These are phyloP conservation scores for Tetheella fluctuosa DNA, from an alignment of 2,888 invertebrate genomes.

Conservation along the genomic window DNA sequence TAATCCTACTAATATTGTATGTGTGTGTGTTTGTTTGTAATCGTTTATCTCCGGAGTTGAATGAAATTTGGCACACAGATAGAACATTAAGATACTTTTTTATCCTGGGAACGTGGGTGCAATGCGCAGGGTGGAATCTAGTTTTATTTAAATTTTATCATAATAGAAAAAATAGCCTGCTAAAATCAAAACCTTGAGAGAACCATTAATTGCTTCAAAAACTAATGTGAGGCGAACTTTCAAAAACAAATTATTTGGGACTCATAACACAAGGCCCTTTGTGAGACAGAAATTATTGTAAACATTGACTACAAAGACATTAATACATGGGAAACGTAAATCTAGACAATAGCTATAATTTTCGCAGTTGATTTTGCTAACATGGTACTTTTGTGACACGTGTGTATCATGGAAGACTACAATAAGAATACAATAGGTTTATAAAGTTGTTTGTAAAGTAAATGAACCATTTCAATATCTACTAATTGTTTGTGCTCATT, in stretches of 20 bases:
- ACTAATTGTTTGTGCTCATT: not conserved
- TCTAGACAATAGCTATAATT: constrained; percentile 7
- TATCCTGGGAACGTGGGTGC: no score
- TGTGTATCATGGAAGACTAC: not conserved
- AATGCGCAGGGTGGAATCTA: no score
- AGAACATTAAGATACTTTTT: no score
- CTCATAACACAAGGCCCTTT: constrained; percentile 6
- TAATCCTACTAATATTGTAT: no score
- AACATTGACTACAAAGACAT: constrained; percentile 1
- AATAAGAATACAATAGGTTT: not conserved
- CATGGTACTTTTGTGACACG: not conserved
- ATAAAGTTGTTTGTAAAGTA: not conserved
- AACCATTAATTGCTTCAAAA: constrained; percentile 1
- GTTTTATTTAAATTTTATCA: no score
- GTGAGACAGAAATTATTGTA: not conserved
- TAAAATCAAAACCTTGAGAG: not conserved
- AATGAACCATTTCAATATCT: not conserved
- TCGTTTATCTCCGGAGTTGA: no score
- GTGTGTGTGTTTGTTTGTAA: no score
- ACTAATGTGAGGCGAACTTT: not conserved
- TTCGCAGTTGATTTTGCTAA: not conserved
- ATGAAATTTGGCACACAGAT: no score
- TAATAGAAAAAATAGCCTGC: not conserved
- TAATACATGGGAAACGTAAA: not conserved
- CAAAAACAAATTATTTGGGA: not conserved